Evolutionary conservation across 1,140 invertebrate species (phyloP).

Genomic region (Lerema accius): DNA sequence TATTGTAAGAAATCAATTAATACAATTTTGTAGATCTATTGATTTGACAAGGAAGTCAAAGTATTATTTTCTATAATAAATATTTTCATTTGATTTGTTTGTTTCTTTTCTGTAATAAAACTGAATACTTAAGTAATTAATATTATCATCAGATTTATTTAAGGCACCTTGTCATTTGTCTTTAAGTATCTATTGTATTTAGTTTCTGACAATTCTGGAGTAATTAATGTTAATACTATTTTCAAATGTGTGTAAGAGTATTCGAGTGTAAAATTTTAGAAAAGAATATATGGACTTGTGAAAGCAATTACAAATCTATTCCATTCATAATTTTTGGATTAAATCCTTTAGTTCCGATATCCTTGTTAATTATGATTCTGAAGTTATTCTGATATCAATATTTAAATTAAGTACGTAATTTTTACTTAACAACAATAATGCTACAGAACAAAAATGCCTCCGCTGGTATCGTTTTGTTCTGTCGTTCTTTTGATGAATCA

Average conservation of each 20-base stretch:
- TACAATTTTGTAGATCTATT: slow-evolving; percentile 71
- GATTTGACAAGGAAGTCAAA: slow-evolving; percentile 65
- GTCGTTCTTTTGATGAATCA: too few relatives aligned
- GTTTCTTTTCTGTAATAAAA: slow-evolving; percentile 51
- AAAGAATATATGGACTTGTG: slow-evolving; percentile 71
- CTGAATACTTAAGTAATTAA: slow-evolving; percentile 24
- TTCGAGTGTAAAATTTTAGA: slow-evolving; percentile 78
- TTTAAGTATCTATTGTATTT: slow-evolving; percentile 21
- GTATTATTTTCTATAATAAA: slow-evolving; percentile 82
- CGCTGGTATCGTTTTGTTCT: too few relatives aligned
- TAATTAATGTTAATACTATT: slow-evolving; percentile 53
- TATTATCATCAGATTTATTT: slow-evolving; percentile 31
- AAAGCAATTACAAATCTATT: slow-evolving; percentile 36
- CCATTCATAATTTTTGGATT: too few relatives aligned
- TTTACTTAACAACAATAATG: too few relatives aligned
- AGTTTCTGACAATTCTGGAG: slow-evolving; percentile 47
- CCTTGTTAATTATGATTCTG: too few relatives aligned
- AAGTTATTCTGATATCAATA: too few relatives aligned
- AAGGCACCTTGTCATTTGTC: not conserved
- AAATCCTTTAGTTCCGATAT: too few relatives aligned
- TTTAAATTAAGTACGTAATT: too few relatives aligned
- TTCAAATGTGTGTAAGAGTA: slow-evolving; percentile 72
- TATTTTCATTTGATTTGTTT: slow-evolving; percentile 66
- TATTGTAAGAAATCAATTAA: slow-evolving; percentile 67
- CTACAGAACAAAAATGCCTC: too few relatives aligned